A percentile compares a stretch with the other conserved stretches of the same genome.
These are phyloP conservation scores for Cebus imitator DNA, from an alignment of 2,113 vertebrate genomes.

Conservation along the genomic window DNA sequence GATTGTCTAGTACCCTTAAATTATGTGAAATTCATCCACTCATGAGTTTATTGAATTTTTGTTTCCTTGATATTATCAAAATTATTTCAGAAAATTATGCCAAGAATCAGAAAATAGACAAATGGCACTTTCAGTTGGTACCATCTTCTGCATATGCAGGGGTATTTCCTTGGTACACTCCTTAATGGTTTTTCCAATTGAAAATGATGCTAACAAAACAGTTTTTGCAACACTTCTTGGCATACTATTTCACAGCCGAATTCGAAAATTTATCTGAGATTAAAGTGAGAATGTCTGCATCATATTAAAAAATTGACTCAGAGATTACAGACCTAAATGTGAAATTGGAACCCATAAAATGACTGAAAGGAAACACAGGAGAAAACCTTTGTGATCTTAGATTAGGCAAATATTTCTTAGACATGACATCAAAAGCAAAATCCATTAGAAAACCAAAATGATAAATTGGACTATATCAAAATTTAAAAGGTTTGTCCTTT, in stretches of 20 bases:
- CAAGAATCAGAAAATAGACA: background rate
- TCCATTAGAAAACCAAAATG: background rate
- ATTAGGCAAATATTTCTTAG: background rate
- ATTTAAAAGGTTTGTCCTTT: background rate
- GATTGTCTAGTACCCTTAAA: background rate
- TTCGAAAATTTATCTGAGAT: background rate
- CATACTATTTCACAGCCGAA: background rate
- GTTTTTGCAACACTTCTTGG: background rate
- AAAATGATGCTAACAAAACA: conserved; percentile 22
- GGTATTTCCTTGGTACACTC: background rate
- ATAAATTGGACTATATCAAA: background rate
- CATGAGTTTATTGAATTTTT: conserved; percentile 32
- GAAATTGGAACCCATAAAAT: background rate
- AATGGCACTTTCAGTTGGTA: background rate
- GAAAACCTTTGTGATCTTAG: background rate
- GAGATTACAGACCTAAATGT: background rate
- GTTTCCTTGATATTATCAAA: conserved; percentile 7
- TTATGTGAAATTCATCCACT: background rate
- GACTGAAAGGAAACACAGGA: background rate
- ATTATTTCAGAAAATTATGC: conserved; percentile 16
- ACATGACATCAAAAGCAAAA: background rate
- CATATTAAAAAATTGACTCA: conserved; percentile 19
- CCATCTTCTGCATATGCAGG: background rate
- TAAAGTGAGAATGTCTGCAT: background rate
- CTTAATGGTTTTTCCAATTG: background rate